Evolutionary conservation across 2,113 vertebrate species (phyloP).

Genomic region (Xiphophorus couchianus): DNA sequence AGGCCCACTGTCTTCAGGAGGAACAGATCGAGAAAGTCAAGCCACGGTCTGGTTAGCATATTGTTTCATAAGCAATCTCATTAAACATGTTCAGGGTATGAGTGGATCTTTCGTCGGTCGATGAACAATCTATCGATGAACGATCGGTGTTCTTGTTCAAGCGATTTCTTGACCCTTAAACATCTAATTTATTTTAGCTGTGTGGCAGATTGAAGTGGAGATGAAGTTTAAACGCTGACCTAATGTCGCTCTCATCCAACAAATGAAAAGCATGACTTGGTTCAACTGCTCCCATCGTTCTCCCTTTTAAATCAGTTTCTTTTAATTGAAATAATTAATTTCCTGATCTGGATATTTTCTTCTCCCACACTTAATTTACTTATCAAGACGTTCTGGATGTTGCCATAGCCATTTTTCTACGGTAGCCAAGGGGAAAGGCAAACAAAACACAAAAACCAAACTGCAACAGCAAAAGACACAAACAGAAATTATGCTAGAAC

Average conservation of each 20-base stretch:
- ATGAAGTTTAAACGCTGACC: slow-evolving; percentile 20
- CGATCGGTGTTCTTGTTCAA: neutral
- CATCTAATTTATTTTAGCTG: neutral
- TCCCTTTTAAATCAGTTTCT: no score
- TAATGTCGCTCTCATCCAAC: slow-evolving; percentile 9
- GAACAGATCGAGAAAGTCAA: slow-evolving; percentile 48
- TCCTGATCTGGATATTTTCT: no score
- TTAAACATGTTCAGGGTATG: neutral
- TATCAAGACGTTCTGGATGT: no score
- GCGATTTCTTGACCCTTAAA: neutral
- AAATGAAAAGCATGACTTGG: slow-evolving; percentile 27
- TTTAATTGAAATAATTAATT: no score
- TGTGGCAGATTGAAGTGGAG: slow-evolving; percentile 20
- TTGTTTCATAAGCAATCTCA: neutral
- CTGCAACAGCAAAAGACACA: no score
- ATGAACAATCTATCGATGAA: neutral
- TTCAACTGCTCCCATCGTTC: neutral
- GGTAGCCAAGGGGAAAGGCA: no score
- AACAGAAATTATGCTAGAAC: no score
- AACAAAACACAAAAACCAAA: no score
- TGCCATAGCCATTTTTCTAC: no score
- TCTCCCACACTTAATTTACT: no score
- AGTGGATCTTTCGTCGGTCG: neutral
- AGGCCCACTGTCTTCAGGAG: slow-evolving; percentile 55
- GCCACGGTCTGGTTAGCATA: slow-evolving; percentile 16